phyloP scores from a whole-genome alignment of 2,888 invertebrate species.

The Ennomos quercinarius region DNA sequence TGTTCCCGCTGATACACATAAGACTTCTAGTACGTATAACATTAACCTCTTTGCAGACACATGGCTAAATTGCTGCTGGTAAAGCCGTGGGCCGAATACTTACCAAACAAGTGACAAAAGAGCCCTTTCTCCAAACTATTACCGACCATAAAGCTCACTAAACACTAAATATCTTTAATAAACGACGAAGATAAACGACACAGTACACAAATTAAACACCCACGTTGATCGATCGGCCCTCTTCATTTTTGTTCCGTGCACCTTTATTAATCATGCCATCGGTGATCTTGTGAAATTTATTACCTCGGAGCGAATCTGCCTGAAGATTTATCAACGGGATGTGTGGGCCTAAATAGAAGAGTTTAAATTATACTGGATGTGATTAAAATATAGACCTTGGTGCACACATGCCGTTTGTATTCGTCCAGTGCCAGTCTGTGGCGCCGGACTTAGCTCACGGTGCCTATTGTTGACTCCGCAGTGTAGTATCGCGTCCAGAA shows the following conservation, averaged over 20 bases:
- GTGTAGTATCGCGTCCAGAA: no score
- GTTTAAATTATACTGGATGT: slow-evolving; percentile 41
- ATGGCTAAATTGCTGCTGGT: no score
- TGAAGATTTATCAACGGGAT: slow-evolving; percentile 79
- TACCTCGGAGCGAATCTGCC: slow-evolving; percentile 83
- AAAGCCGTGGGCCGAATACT: no score
- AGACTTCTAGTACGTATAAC: no score
- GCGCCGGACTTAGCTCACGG: no score
- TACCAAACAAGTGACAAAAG: no score
- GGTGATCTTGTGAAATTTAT: slow-evolving; percentile 83
- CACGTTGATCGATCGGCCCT: slow-evolving; percentile 80
- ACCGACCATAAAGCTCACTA: slow-evolving; percentile 47
- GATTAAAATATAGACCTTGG: slow-evolving; percentile 16
- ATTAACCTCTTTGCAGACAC: no score
- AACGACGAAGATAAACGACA: slow-evolving; percentile 78
- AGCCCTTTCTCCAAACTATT: slow-evolving; percentile 38
- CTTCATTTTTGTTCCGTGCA: slow-evolving; percentile 77
- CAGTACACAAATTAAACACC: slow-evolving; percentile 80
- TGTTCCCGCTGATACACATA: no score
- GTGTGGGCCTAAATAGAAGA: slow-evolving; percentile 68
- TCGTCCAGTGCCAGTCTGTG: no score
- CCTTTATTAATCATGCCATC: slow-evolving; percentile 78
- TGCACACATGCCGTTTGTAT: no score
- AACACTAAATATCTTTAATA: slow-evolving; percentile 46
- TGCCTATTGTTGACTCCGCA: no score